These are phyloP conservation scores for Sebastes iracundus DNA, from an alignment of 2,797 vertebrate genomes.

Conservation along the genomic window DNA sequence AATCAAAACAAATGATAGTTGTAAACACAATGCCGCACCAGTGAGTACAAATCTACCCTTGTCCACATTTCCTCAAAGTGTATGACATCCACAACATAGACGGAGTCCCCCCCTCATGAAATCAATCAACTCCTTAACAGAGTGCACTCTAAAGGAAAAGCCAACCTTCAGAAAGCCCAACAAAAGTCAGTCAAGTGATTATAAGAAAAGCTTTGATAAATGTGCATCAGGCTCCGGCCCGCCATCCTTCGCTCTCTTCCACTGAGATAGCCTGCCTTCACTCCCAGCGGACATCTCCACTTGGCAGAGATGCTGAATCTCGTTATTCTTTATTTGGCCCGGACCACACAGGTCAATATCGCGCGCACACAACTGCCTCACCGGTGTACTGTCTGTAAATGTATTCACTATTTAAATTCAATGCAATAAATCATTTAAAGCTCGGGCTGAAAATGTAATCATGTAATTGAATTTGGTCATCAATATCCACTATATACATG, in stretches of 20 bases:
- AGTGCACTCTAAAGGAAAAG: constrained; percentile 66
- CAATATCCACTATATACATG: constrained; percentile 76
- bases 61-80: constrained; percentile 62
- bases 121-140: constrained; percentile 75
- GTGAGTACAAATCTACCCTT: constrained; percentile 63
- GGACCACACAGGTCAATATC: constrained; percentile 78
- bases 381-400: constrained; percentile 65
- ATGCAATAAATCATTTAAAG: constrained; percentile 80
- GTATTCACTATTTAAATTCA: constrained; percentile 78
- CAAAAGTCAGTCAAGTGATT: constrained; percentile 76
- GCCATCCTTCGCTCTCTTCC: constrained; percentile 56
- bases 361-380: constrained; percentile 35
- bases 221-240: constrained; percentile 54
- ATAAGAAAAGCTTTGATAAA: constrained; percentile 76
- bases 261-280: constrained; percentile 59
- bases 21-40: constrained; percentile 65
- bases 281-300: constrained; percentile 77
- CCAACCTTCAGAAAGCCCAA: constrained; percentile 70
- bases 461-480: constrained; percentile 86
- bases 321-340: constrained; percentile 81
- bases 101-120: constrained; percentile 34
- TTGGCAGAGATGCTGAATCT: constrained; percentile 80
- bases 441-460: constrained; percentile 80
- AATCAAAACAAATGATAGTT: constrained; percentile 83
- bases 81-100: constrained; percentile 56